phyloP scores from a whole-genome alignment of 2,113 vertebrate genomes.

The human region GRCh38 chr17:74871001-74871500 shows the following conservation, averaged over 20 bases:
- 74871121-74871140: too few relatives aligned
- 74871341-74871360: neutral
- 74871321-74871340: neutral
- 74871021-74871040: too few relatives aligned
- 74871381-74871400: neutral
- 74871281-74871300: neutral
- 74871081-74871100: too few relatives aligned
- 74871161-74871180: neutral
- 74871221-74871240: neutral
- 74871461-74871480: neutral
- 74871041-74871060: too few relatives aligned
- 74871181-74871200: neutral
- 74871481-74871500: conserved; percentile 11
- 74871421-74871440: neutral
- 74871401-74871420: neutral
- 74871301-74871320: neutral
- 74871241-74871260: neutral
- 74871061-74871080: too few relatives aligned
- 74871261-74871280: neutral
- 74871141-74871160: neutral
- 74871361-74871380: neutral
- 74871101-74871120: neutral
- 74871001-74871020: too few relatives aligned
- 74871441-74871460: neutral
- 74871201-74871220: neutral